Conservation (phyloP, 1,140 invertebrate species). For the Diachasmimorpha longicaudata region DNA sequence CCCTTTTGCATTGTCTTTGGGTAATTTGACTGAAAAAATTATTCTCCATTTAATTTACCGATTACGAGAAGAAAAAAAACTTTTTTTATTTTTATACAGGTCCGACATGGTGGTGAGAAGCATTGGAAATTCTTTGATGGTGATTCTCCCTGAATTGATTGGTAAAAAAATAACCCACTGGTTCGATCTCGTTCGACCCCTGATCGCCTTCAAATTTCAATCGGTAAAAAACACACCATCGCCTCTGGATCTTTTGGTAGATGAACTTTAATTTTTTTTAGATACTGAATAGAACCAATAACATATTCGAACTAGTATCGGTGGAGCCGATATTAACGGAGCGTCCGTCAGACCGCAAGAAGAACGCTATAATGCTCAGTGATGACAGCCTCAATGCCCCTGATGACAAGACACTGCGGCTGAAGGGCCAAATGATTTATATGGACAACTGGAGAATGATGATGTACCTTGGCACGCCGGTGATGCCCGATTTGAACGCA, state of each 20-base stretch:
- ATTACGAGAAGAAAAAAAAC: too few relatives aligned
- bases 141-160: conserved; percentile 84
- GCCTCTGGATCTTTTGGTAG: too few relatives aligned
- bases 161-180: conserved; percentile 89
- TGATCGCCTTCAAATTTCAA: conserved; percentile 93
- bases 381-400: conserved; percentile 67
- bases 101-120: conserved; percentile 88
- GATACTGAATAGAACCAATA: conserved; percentile 94
- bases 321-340: conserved; percentile 80
- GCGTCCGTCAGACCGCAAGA: conserved; percentile 64
- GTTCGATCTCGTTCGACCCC: conserved; percentile 88
- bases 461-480: conserved; percentile 94
- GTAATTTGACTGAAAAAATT: conserved; percentile 60
- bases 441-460: conserved; percentile 98
- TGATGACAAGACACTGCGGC: conserved; percentile 74
- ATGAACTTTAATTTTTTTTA: conserved; percentile 60
- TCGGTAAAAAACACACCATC: conserved; percentile 88
- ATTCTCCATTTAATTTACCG: too few relatives aligned
- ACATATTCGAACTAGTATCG: conserved; percentile 94
- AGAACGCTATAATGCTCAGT: conserved; percentile 64
- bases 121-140: conserved; percentile 90
- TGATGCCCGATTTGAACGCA: conserved; percentile 91
- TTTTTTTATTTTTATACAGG: conserved; percentile 59
- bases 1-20: conserved; percentile 97
- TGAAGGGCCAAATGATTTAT: conserved; percentile 97